Percentiles rank a stretch among this genome's conserved stretches.
These are phyloP conservation scores for Mormyrus hasselquistii DNA, from an alignment of 2,797 vertebrate species.

Conservation along the genomic window DNA sequence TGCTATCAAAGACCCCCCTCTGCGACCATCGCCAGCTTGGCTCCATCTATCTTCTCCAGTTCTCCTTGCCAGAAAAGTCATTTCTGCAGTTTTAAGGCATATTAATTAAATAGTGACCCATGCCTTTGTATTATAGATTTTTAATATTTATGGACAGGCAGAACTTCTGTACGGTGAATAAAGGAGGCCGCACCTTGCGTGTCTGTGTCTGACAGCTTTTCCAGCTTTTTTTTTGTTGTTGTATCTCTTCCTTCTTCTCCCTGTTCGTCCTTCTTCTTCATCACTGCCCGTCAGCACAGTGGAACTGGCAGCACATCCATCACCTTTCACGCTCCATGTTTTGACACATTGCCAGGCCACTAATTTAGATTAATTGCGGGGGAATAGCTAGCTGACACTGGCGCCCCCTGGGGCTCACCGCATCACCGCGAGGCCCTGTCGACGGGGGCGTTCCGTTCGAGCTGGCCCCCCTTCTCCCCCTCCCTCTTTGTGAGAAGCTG, in stretches of 20 bases:
- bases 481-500: conserved; percentile 20
- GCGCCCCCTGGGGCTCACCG: not conserved
- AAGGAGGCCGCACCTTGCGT: not conserved
- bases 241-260: not conserved
- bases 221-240: not conserved
- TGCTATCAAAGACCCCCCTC: not conserved
- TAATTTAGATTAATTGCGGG: conserved; percentile 71
- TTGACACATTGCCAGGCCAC: conserved; percentile 68
- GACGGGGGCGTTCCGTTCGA: conserved; percentile 18
- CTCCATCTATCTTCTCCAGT: not conserved
- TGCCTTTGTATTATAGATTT: not conserved
- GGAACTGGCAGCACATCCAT: conserved; percentile 53
- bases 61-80: not conserved
- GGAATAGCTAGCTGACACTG: conserved; percentile 17
- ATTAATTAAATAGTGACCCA: not conserved
- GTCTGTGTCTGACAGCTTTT: not conserved
- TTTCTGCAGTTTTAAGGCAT: not conserved
- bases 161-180: not conserved
- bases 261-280: not conserved
- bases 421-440: conserved; percentile 32
- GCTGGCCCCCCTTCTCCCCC: not conserved
- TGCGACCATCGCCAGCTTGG: not conserved
- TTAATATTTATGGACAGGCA: not conserved
- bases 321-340: conserved; percentile 64
- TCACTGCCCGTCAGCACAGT: conserved; percentile 25